Evolutionary conservation across 1,140 invertebrate species (phyloP).

Genomic region (Orius laevigatus): DNA sequence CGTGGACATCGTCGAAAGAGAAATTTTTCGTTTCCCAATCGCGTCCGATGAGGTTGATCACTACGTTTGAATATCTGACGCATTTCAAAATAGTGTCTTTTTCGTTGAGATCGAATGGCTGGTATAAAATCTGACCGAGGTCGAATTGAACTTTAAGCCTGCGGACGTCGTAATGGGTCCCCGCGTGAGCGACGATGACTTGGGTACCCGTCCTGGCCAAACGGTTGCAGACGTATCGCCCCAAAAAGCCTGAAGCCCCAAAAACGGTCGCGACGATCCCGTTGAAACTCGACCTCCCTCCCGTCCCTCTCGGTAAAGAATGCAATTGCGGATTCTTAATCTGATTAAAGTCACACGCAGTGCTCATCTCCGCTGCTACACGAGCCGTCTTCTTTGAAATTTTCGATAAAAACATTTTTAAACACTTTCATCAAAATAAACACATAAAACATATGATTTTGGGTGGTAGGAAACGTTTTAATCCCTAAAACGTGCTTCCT

Average conservation of each 20-base stretch:
- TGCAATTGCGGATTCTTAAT: conserved; percentile 38
- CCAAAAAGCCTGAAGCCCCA: conserved; percentile 78
- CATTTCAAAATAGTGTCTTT: conserved; percentile 74
- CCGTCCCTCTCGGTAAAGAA: conserved; percentile 66
- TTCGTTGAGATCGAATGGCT: conserved; percentile 70
- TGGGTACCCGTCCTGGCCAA: conserved; percentile 76
- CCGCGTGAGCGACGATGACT: too few species aligned
- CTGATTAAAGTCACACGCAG: too few species aligned
- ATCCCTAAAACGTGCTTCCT: too few species aligned
- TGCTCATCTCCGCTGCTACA: too few species aligned
- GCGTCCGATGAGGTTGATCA: conserved; percentile 86
- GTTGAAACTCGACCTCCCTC: conserved; percentile 89
- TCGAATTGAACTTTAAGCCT: too few species aligned
- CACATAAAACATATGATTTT: too few species aligned
- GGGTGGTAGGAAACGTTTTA: too few species aligned
- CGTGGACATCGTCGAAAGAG: conserved; percentile 62
- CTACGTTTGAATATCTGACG: conserved; percentile 91
- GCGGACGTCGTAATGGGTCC: too few species aligned
- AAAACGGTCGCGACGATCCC: conserved; percentile 96
- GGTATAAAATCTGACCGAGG: too few species aligned
- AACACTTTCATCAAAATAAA: too few species aligned
- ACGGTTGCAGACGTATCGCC: conserved; percentile 67
- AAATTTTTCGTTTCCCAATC: conserved; percentile 87
- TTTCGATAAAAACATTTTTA: too few species aligned
- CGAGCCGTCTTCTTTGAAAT: too few species aligned